phyloP scores from a whole-genome alignment of 1,140 invertebrate species.

The Chionoecetes opilio region DNA sequence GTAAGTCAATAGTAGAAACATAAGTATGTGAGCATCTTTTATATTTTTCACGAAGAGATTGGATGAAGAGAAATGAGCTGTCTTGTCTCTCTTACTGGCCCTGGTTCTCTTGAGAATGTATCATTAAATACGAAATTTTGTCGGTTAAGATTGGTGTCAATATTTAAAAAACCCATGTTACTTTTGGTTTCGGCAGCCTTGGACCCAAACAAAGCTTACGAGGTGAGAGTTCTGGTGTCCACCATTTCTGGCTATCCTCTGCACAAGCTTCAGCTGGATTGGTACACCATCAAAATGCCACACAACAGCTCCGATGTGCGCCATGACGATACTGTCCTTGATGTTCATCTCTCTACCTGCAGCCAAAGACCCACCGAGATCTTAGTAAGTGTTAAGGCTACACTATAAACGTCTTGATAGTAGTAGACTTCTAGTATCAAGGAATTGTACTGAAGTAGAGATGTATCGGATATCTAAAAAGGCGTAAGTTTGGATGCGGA shows the following conservation, averaged over 20 bases:
- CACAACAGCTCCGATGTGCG: neutral
- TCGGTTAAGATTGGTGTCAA: neutral
- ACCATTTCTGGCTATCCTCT: conserved; percentile 48
- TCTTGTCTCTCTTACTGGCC: too few relatives aligned
- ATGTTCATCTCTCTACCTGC: conserved; percentile 52
- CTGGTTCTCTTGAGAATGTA: too few relatives aligned
- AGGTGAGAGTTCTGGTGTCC: conserved; percentile 12
- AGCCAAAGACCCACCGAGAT: conserved; percentile 58
- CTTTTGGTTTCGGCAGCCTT: conserved; percentile 40
- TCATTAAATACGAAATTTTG: too few relatives aligned
- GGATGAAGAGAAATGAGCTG: too few relatives aligned
- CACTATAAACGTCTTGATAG: neutral
- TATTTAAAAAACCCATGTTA: neutral
- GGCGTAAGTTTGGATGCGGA: too few relatives aligned
- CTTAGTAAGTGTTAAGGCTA: conserved; percentile 4
- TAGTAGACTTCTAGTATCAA: too few relatives aligned
- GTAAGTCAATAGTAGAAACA: too few relatives aligned
- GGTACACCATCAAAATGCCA: conserved; percentile 50
- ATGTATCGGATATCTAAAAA: too few relatives aligned
- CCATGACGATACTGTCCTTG: neutral
- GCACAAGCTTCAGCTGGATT: neutral
- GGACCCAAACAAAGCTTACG: conserved; percentile 53
- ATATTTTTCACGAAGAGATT: too few relatives aligned
- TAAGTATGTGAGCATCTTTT: too few relatives aligned
- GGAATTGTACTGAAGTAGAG: too few relatives aligned